These are phyloP conservation scores for Phoxinus dragarum DNA, from an alignment of 2,797 vertebrate species.

Conservation along the genomic window DNA sequence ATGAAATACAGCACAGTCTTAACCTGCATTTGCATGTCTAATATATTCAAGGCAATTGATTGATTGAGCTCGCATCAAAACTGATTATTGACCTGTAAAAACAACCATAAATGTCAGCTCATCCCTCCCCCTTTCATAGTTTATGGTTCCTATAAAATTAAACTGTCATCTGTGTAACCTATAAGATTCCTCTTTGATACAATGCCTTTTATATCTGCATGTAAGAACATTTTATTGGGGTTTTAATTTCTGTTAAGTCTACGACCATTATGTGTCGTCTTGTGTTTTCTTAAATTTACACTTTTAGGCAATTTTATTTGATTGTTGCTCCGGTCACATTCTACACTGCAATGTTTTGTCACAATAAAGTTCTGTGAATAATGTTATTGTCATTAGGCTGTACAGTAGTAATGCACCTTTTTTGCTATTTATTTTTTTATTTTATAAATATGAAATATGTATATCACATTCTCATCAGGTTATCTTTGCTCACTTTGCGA, in stretches of 20 bases:
- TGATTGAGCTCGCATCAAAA: slow-evolving; percentile 5
- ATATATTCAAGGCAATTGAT: slow-evolving; percentile 24
- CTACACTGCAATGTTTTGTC: background rate
- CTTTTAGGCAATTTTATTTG: background rate
- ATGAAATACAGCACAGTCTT: background rate
- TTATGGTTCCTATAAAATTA: slow-evolving; percentile 11
- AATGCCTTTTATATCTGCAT: background rate
- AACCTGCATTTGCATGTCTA: slow-evolving; percentile 16
- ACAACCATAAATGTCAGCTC: slow-evolving; percentile 18
- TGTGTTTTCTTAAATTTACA: background rate
- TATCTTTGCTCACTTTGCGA: background rate
- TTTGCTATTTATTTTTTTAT: background rate
- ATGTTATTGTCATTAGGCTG: background rate
- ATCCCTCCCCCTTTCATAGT: background rate
- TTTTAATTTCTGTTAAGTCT: background rate
- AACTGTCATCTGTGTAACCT: slow-evolving; percentile 15
- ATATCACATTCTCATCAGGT: background rate
- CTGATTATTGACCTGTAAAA: slow-evolving; percentile 28
- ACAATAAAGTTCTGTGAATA: background rate
- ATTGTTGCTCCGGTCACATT: background rate
- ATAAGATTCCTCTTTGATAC: background rate
- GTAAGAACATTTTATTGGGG: background rate
- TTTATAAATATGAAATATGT: too few relatives aligned
- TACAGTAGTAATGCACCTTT: background rate
- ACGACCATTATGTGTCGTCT: background rate